Base-by-base conservation (phyloP, 2,113 vertebrate genomes). In the Bos indicus region DNA sequence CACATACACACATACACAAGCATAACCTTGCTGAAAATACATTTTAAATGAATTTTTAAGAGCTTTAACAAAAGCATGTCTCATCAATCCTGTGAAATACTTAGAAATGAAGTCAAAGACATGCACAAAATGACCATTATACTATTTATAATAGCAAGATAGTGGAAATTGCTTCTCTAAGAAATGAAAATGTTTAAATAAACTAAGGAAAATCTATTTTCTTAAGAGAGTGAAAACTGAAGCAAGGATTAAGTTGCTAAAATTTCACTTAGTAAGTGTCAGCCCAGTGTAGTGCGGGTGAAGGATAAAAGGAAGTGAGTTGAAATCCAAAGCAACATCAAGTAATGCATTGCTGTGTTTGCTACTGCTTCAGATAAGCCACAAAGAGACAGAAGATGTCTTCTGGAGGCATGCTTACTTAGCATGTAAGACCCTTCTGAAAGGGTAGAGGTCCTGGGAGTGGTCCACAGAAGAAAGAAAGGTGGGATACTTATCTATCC, bases 111-210 rank as follows among this genome's bases (percentile, higher is more conserved):
- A 85, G 19, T 88, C 21, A 89, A 83, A 89, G 46, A 62, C 43
- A 88, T 74, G 48, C 17, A 89, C 21, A 74, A 95, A 77, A 91
- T 89, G 54, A 48, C 30, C 12, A 78, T 85, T 94, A 67, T 48
- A 30, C 43, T 60, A 40, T 36, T 33, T 93, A 82, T 57, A 95
- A 85, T 57, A 93, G 28, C 21, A 88, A 96, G 94, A 88, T 23
- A 93, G 40, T 52, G 7, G 82, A 71, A 67, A 40, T 52, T 43
- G 26, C 3, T 59, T 93, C 23, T 89, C 7, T 40, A 91, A 87
- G 28, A 67, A 91, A 84, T 87, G 26, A 95, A 95, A 90, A 93
- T 85, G 7, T 56, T 94, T 85, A 52, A 67, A 88, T 85, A 91
- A 60, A 60, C 77, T 78, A 87, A 84, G 30, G 86, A 91, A 86